Base-by-base conservation (phyloP, 2,888 invertebrate genomes). In the Andrena flavipes region DNA sequence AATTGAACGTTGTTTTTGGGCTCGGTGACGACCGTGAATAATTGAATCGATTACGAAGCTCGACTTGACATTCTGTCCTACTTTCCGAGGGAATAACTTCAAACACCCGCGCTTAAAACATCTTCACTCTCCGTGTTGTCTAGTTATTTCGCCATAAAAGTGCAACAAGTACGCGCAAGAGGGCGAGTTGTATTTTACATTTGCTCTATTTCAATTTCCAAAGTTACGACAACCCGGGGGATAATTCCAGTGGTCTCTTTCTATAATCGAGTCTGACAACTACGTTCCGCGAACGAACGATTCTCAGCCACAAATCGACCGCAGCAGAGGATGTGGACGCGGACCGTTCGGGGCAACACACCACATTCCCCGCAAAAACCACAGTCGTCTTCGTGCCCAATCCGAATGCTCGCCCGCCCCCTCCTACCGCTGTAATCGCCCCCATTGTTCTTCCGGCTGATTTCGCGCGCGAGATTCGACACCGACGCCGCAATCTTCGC, bases 401-500 rank as follows among this genome's bases (percentile, higher is more conserved):
- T 85, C 80, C 77, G 35, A 70, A 75, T 62, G 65, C 73, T 71
- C 76, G 76, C 68, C 80, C 80, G 65, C 33, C 64, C 73, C 76
- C 75, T 82, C 82, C 76, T 69, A 74, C 56, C 72, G 56, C 60
- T 74, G 88, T 88, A 88, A 88, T 87, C 87, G 88, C 51, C 70
- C 33, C 86, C 78, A 88, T 88, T 88, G 88, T 88, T 88, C 88
- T 86, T 86, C 75, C 80, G 64, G 80, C 80, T 87, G 88, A 88
- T 88, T 88, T 88, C 81, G 69, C 77, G 82, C 80, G 78, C 82
- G 79, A 85, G 80, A 82, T 81, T 79, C 82, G 56, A 80, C 85
- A 63, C 77, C 76, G 73, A 65, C 75, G 81, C 70, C 81, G 81
- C 86, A 83, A 84, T 87, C 84, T 86, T 83, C 59, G 60, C 71